phyloP scores from a whole-genome alignment of 2,797 vertebrate species.

The Coluber constrictor region DNA sequence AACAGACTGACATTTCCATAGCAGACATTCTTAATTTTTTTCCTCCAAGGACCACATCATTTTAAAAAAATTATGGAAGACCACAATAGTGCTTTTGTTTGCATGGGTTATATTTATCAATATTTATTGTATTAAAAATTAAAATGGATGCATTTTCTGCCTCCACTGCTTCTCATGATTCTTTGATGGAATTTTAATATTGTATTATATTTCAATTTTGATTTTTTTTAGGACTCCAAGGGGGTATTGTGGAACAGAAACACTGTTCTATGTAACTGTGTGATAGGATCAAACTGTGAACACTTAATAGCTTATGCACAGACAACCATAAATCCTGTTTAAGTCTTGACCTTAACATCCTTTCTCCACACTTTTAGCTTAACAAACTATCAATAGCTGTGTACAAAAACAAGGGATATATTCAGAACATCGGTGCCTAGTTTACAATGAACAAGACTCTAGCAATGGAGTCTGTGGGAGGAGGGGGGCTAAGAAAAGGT shows the following conservation, averaged over 20 bases:
- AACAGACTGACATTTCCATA: neutral
- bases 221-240: neutral
- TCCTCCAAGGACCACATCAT: neutral
- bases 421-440: neutral
- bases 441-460: neutral
- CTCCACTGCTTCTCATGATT: neutral
- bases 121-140: neutral
- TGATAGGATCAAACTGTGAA: neutral
- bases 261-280: neutral
- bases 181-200: neutral
- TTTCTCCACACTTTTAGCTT: neutral
- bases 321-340: neutral
- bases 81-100: neutral
- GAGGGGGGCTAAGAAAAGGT: neutral
- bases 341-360: neutral
- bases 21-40: neutral
- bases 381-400: neutral
- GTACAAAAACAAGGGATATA: neutral
- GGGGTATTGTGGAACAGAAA: neutral
- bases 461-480: neutral
- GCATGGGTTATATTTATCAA: neutral
- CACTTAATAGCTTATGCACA: neutral
- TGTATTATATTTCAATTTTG: neutral
- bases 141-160: neutral
- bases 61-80: neutral